Base-by-base conservation (phyloP, 2,888 invertebrate genomes). In the Dasypolia templi region DNA sequence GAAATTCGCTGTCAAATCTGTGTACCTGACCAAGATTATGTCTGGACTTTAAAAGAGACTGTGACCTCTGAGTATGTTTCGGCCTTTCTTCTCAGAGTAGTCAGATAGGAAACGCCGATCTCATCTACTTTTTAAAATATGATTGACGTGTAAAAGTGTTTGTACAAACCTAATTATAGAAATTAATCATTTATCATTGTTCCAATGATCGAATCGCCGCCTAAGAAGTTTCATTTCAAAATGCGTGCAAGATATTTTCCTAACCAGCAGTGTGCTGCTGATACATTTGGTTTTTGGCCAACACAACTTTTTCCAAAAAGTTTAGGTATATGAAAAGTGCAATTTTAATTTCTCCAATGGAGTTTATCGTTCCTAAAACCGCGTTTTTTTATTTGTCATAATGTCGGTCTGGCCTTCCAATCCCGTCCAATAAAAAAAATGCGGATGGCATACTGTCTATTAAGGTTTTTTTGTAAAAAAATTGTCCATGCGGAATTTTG, bases 361-460 rank as follows among this genome's bases (percentile, higher is more conserved):
- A 22, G 1, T 39, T n/a, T 5, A 19, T 42, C 3, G 32, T 12
- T 17, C 22, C 4, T 66, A 7, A 2, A 22, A 51, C 17, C 7
- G 2, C 5, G 0, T 35, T 64, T 61, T 70, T 35, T 6, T 19
- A 29, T 72, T 32, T 72, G 11, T 11, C n/a, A 14, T 17, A 19
- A 42, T 26, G 55, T 39, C 44, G 46, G 26, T 49, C 22, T 56
- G n/a, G 39, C 32, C 32, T 11, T 11, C 32, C 19, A 32, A 51
- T 39, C 3, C 29, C 2, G 19, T 22, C 11, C 42, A 1, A n/a
- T 42, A 32, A 46, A 2, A 53, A 46, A 53, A 67, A 61, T 19
- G 19, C 0, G 35, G 19, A 46, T 44, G 11, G 26, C 49, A n/a
- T 17, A 35, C 65, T 44, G 75, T 44, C 74, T 32, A 51, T 74